Evolutionary conservation across 2,888 invertebrate genomes (phyloP), one percentile per base, ranked within the genome.

Genomic region (Archips crataeganus): DNA sequence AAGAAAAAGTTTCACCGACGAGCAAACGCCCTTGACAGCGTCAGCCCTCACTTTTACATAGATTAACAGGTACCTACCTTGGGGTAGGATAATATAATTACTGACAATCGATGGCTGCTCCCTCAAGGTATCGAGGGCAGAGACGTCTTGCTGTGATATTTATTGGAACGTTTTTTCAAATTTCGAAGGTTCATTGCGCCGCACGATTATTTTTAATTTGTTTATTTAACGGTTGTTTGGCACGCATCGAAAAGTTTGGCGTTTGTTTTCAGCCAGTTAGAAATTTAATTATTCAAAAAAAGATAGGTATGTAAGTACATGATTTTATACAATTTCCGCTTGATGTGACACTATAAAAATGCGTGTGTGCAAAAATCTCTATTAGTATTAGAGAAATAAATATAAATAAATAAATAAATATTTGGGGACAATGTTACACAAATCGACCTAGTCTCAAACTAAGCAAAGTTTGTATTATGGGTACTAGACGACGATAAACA

Each of bases 1-100:
- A 64, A 64, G 49, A 39, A 64, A 73, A 73, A 73, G 63, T 72
- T 72, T 71, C 62, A 49, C 62, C 42, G 32, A 32, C 59, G n/a
- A 51, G 51, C 42, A 49, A 36, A 15, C 70, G 67, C 71, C 74
- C 74, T 70, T 75, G 72, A 70, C 71, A 75, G 66, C 68, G 34
- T 62, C 69, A 73, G 67, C 68, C 70, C 70, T 75, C 64, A 83
- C 84, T 85, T 85, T 85, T 85, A 81, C 85, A 82, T 85, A 87
- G 87, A 89, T 90, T 88, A 90, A 87, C 86, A 85, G 83, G 80
- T 85, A 87, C 86, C 83, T 86, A 84, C 83, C 75, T 84, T 82
- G 78, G 87, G 91, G 90, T 85, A 82, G 83, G 82, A 85, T 91
- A 91, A 92, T 91, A 87, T 87, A 90, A 92, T 92, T 92, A 92